These are phyloP conservation scores for Holothuria glaberrima DNA, from an alignment of 35 echinoderm and acorn worm species.

Conservation along the genomic window DNA sequence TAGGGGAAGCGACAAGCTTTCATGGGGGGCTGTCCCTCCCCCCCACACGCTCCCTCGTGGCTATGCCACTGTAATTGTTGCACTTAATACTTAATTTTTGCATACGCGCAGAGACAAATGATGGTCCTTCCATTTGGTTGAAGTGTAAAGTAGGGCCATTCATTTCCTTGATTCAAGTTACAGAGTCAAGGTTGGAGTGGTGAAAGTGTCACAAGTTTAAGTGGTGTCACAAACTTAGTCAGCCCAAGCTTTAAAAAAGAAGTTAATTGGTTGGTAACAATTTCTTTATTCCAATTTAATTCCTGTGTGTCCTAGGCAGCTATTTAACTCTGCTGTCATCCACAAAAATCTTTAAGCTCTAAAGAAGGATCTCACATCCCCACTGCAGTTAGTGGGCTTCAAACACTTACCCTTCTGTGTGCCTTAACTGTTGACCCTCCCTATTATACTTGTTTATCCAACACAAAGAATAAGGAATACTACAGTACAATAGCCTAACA, in stretches of 20 bases:
- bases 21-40: no score
- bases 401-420: not conserved
- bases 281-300: not conserved
- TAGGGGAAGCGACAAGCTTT: no score
- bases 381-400: conserved; percentile 16
- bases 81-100: no score
- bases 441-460: conserved; percentile 36
- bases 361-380: not conserved
- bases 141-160: no score
- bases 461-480: conserved; percentile 19
- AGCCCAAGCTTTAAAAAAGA: not conserved
- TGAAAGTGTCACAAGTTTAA: no score
- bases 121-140: no score
- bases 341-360: not conserved
- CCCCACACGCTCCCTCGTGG: no score
- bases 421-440: conserved; percentile 32
- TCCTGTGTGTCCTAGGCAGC: conserved; percentile 36
- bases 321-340: not conserved
- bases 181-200: no score
- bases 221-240: no score
- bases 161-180: no score
- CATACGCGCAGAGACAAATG: no score
- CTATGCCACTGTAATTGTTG: no score
- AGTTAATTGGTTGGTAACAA: conserved; percentile 3
- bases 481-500: conserved; percentile 1